Evolutionary conservation across 92 coral and sea anemone genomes (phyloP), one percentile per base, ranked within the genome.

Genomic region (Anthopleura xanthogrammica): DNA sequence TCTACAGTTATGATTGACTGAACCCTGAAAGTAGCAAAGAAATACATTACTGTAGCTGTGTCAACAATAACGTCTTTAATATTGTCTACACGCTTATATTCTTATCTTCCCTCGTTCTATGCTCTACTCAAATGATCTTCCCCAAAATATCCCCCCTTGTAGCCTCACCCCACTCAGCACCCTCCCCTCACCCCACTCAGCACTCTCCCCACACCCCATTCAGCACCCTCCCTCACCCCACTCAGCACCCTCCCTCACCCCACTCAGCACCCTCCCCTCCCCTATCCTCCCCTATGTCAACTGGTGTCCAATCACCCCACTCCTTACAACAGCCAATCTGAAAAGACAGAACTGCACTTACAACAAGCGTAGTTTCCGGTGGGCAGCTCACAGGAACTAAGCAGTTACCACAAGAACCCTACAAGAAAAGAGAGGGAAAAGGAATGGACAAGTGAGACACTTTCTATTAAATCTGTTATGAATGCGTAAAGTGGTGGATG

Each of bases 331-430:
- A 20, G 29, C 10, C 1, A 62, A 14, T 77, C 41, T n/a, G 7
- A 78, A 12, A n/a, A n/a, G 52, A 29, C 19, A 20, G 2, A 41
- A 12, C 20, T 14, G 58, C 60, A 86, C 94, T 92, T 85, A 94
- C 98, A 36, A 89, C 80, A 73, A 80, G 90, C 12, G 95, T 76
- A 1, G 89, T 36, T 12, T 90, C 98, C 16, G 72, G 86, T 23
- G 95, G 88, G 78, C 98, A 94, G 57, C 90, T 86, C 36, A 71
- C 86, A 72, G 93, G 86, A 41, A 83, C 65, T 64, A 94, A 88
- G 56, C 98, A 94, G 89, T 80, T 92, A 41, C 95, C 91, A 80
- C 98, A 94, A 7, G 66, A 80, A 36, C 93, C 98, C 98, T 94
- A 80, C 24, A 66, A 65, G 79, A 36, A 2, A 72, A 48, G 64